phyloP scores from a whole-genome alignment of 2,113 vertebrate genomes.

The Sorex fumeus region DNA sequence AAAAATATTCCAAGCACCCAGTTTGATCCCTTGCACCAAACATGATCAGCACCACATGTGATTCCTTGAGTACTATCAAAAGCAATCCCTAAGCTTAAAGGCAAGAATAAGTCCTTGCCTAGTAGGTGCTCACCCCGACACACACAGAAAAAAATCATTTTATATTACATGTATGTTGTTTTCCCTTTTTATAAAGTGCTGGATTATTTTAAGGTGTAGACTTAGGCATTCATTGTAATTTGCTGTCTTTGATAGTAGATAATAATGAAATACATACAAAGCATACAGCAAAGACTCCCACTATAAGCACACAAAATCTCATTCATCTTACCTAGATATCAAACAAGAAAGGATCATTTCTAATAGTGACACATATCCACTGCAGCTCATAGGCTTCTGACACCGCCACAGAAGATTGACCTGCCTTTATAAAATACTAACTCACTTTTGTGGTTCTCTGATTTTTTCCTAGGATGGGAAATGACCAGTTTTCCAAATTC shows the following conservation, averaged over 20 bases:
- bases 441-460: slow-evolving; percentile 10
- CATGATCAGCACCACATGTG: too few species aligned
- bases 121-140: too few species aligned
- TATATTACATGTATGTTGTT: not conserved
- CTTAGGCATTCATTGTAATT: not conserved
- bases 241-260: not conserved
- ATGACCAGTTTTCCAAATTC: not conserved
- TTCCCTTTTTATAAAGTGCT: slow-evolving; percentile 47
- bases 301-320: not conserved
- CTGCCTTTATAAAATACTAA: slow-evolving; percentile 51
- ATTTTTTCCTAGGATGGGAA: slow-evolving; percentile 29
- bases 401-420: slow-evolving; percentile 57
- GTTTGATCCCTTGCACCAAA: too few species aligned
- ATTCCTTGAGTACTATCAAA: too few species aligned
- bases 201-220: slow-evolving; percentile 4
- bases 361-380: slow-evolving; percentile 68
- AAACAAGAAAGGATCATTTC: slow-evolving; percentile 55
- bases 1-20: not conserved
- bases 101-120: too few species aligned
- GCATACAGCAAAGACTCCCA: not conserved
- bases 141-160: too few species aligned
- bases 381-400: slow-evolving; percentile 27
- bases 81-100: too few species aligned
- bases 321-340: not conserved
- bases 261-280: not conserved